These are phyloP conservation scores for Peromyscus eremicus DNA, from an alignment of 2,797 vertebrate genomes.

Conservation along the genomic window DNA sequence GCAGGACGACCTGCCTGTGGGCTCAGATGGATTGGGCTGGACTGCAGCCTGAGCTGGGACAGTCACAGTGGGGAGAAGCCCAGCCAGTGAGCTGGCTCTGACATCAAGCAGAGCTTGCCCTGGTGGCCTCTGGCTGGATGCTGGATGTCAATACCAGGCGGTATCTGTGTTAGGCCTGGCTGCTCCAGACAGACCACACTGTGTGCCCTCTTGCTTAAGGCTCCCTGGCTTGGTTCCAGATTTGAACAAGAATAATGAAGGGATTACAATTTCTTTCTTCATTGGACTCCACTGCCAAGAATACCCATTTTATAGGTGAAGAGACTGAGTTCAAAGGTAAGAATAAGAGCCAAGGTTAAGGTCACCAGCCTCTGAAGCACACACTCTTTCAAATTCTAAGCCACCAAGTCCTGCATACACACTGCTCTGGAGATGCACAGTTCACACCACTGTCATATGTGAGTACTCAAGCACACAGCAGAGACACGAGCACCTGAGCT, in stretches of 20 bases:
- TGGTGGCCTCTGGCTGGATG: slow-evolving; percentile 39
- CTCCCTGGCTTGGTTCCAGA: rapidly evolving
- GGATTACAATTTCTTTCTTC: not conserved
- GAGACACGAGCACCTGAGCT: rapidly evolving
- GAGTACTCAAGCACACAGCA: too few relatives aligned
- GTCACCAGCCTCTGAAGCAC: not conserved
- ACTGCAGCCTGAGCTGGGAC: slow-evolving; percentile 76
- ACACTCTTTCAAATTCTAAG: not conserved
- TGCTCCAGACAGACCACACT: not conserved
- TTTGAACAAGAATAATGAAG: not conserved
- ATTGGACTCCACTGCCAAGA: not conserved
- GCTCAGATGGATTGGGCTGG: slow-evolving; percentile 65
- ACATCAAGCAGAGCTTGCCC: slow-evolving; percentile 80
- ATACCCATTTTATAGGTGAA: not conserved
- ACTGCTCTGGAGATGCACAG: not conserved
- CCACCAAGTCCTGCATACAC: not conserved
- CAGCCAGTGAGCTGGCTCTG: slow-evolving; percentile 43
- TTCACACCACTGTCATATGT: rapidly evolving
- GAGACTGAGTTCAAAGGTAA: not conserved
- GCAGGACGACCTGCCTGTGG: slow-evolving; percentile 18
- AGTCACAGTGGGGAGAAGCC: slow-evolving; percentile 81
- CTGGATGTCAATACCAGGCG: not conserved
- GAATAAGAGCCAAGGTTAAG: not conserved
- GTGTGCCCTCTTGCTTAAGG: not conserved
- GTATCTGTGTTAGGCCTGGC: not conserved